Percentiles rank a stretch among this genome's conserved stretches.
These are phyloP conservation scores for Dinomys branickii DNA, from an alignment of 2,113 vertebrate species.

Conservation along the genomic window DNA sequence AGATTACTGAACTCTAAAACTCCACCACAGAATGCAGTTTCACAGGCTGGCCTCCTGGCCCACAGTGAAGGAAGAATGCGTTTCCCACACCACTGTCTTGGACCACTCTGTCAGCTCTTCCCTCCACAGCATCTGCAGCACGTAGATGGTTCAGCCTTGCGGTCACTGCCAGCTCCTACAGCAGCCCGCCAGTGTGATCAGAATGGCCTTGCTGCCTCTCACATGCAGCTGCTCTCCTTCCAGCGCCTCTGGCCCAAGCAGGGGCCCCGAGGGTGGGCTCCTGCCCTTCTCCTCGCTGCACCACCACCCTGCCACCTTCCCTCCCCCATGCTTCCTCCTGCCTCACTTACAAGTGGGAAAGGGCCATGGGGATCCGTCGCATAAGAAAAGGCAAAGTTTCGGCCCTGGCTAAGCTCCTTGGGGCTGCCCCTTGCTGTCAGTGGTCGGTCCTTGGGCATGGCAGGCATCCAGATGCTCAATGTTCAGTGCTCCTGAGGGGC, in stretches of 20 bases:
- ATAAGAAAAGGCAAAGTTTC: neutral
- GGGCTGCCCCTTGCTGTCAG: neutral
- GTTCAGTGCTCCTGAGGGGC: neutral
- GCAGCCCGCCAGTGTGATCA: neutral
- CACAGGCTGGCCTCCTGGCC: neutral
- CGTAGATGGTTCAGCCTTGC: neutral
- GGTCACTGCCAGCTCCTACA: neutral
- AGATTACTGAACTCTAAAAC: neutral
- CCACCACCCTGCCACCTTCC: no score
- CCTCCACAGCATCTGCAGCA: neutral
- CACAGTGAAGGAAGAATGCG: neutral
- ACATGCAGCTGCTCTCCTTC: neutral
- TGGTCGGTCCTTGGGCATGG: neutral
- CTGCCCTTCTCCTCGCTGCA: neutral
- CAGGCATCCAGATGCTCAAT: neutral
- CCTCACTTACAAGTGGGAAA: neutral
- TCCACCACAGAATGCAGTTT: neutral
- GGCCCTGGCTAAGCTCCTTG: neutral
- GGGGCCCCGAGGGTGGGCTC: neutral
- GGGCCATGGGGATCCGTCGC: neutral
- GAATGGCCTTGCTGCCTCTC: neutral
- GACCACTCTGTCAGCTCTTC: neutral
- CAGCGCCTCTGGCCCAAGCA: neutral
- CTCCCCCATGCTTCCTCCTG: neutral
- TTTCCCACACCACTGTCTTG: neutral